phyloP scores from a whole-genome alignment of 2,797 vertebrate genomes.

The Lepidocolaptes lacrymiger region DNA sequence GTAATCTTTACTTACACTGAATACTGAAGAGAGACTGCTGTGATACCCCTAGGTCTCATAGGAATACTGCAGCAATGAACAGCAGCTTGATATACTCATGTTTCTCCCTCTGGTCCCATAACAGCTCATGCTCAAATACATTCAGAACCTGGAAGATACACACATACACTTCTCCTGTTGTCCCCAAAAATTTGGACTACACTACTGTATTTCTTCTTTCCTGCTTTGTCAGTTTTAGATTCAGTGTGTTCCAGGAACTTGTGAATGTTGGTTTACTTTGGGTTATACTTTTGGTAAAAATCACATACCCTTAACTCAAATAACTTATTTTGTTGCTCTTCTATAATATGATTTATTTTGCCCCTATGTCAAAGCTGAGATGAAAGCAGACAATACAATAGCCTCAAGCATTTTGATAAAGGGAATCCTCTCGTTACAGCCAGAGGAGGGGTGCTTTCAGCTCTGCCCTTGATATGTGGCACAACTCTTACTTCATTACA shows the following conservation, averaged over 20 bases:
- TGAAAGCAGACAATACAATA: background rate
- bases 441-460: background rate
- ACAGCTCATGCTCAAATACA: background rate
- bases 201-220: background rate
- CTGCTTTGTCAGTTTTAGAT: background rate
- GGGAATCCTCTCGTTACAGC: background rate
- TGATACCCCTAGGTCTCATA: accelerated
- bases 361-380: background rate
- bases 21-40: background rate
- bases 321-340: background rate
- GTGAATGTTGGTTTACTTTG: background rate
- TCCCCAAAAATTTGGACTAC: background rate
- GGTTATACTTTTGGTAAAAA: background rate
- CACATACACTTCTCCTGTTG: background rate
- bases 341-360: background rate
- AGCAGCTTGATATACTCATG: background rate
- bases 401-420: background rate
- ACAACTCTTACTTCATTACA: background rate
- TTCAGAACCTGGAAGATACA: background rate
- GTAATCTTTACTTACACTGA: background rate
- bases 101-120: background rate
- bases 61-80: background rate
- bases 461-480: background rate
- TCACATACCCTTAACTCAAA: background rate
- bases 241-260: background rate